Evolutionary conservation across 2,888 invertebrate species (phyloP).

Genomic region (Lasioglossum villosulum): DNA sequence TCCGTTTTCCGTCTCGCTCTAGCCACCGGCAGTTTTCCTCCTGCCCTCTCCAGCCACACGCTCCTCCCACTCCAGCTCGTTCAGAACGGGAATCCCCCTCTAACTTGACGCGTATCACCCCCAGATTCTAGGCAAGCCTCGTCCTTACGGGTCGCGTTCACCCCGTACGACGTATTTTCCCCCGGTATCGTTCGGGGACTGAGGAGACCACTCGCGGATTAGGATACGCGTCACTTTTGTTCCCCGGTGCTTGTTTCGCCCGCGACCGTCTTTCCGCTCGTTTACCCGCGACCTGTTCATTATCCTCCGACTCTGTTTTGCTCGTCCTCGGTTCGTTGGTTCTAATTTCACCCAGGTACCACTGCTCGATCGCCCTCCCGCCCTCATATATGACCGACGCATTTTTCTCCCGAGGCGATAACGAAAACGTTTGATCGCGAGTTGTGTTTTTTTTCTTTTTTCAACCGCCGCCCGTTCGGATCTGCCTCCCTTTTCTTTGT

Average conservation of each 20-base stretch:
- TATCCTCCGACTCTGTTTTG: not conserved
- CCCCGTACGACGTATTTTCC: not conserved
- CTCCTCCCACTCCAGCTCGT: conserved; percentile 39
- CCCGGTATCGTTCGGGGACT: not conserved
- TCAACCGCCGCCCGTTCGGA: conserved; percentile 10
- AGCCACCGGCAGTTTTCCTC: conserved; percentile 14
- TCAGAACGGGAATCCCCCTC: conserved; percentile 6
- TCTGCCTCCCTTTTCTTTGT: conserved; percentile 21
- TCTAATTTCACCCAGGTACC: not conserved
- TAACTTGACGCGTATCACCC: conserved; percentile 43
- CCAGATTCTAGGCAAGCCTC: conserved; percentile 36
- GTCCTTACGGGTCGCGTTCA: conserved; percentile 31
- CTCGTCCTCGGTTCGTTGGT: not conserved
- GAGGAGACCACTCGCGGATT: not conserved
- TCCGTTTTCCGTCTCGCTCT: conserved; percentile 42
- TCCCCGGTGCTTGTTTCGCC: not conserved
- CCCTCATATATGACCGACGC: not conserved
- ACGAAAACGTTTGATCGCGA: not conserved
- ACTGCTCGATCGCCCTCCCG: not conserved
- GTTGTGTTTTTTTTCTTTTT: not conserved
- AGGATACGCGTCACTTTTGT: not conserved
- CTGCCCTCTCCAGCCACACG: conserved; percentile 18
- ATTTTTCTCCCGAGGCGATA: not conserved
- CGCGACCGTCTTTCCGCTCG: not conserved
- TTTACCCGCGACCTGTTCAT: not conserved